Evolutionary conservation across 2,797 vertebrate species (phyloP).

Genomic region (Pempheris klunzingeri): DNA sequence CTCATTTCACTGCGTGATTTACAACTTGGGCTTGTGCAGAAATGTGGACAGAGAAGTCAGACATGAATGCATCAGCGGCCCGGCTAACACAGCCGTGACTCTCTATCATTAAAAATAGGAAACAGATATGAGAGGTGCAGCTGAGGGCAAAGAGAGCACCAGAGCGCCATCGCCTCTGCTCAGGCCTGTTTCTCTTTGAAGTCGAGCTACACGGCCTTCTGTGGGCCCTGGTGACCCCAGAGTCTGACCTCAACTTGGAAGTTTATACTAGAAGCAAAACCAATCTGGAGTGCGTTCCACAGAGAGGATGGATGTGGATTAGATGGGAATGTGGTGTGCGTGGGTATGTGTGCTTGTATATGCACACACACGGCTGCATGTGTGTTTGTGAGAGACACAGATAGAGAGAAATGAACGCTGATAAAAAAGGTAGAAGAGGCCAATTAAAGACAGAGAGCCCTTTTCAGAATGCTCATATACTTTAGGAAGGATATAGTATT

Average conservation of each 20-base stretch:
- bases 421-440: slow-evolving; percentile 55
- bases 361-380: not conserved
- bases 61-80: not conserved
- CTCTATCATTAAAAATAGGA: slow-evolving; percentile 28
- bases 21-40: not conserved
- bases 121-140: slow-evolving; percentile 38
- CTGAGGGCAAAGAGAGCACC: slow-evolving; percentile 21
- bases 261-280: slow-evolving; percentile 69
- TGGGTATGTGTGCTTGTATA: slow-evolving; percentile 5
- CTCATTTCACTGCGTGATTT: not conserved
- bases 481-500: slow-evolving; percentile 62
- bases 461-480: slow-evolving; percentile 61
- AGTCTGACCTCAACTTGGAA: slow-evolving; percentile 67
- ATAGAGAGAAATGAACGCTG: slow-evolving; percentile 29
- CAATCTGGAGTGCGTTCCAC: slow-evolving; percentile 46
- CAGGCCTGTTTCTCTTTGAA: slow-evolving; percentile 58
- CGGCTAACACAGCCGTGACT: not conserved
- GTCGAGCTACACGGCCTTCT: slow-evolving; percentile 53
- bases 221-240: slow-evolving; percentile 53
- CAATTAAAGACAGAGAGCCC: slow-evolving; percentile 63
- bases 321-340: slow-evolving; percentile 55
- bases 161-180: slow-evolving; percentile 13
- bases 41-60: not conserved
- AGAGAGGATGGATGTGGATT: slow-evolving; percentile 68
- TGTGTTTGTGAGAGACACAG: slow-evolving; percentile 24